Evolutionary conservation across 2,113 vertebrate species (phyloP).

Genomic region (Ramphastos sulfuratus): DNA sequence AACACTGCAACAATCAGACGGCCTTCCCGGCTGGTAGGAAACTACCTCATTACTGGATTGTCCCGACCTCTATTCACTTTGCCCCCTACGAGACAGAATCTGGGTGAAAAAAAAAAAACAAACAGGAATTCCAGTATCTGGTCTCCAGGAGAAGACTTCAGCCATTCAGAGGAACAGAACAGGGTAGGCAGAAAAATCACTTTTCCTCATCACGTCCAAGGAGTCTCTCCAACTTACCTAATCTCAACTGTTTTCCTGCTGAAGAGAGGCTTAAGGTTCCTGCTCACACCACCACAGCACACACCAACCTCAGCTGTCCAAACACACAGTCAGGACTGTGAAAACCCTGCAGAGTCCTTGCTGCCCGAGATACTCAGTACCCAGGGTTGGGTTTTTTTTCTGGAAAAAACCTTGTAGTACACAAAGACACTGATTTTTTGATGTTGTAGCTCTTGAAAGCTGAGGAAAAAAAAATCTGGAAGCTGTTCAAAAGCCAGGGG

Average conservation of each 20-base stretch:
- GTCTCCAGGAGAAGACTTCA: accelerated
- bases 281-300: neutral
- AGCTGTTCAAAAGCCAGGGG: neutral
- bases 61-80: neutral
- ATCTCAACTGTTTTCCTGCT: neutral
- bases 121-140: neutral
- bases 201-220: accelerated
- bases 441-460: neutral
- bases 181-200: neutral
- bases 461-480: neutral
- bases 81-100: accelerated
- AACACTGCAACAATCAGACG: accelerated
- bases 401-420: neutral
- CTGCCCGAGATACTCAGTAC: neutral
- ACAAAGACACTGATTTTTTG: neutral
- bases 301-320: neutral
- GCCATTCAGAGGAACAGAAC: neutral
- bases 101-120: accelerated
- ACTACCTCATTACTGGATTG: neutral
- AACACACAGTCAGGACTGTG: neutral
- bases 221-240: neutral
- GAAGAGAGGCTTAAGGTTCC: neutral
- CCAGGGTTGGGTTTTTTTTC: accelerated
- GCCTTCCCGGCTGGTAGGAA: neutral
- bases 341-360: neutral